phyloP scores from a whole-genome alignment of 2,113 vertebrate genomes.

The Oreochromis spilurus region DNA sequence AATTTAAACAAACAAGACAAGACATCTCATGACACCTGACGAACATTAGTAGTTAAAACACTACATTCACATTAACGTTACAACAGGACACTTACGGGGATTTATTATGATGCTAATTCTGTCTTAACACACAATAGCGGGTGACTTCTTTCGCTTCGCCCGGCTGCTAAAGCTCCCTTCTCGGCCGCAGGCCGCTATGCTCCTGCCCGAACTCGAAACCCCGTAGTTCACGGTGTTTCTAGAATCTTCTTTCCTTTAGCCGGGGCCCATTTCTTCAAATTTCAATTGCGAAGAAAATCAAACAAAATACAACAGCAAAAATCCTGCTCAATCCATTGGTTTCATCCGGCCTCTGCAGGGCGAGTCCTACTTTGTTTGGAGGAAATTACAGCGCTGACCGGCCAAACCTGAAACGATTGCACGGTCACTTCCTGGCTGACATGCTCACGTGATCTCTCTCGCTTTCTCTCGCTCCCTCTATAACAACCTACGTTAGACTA shows the following conservation, averaged over 20 bases:
- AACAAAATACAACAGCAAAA: not conserved
- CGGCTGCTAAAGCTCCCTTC: slow-evolving; percentile 48
- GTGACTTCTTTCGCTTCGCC: slow-evolving; percentile 18
- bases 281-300: not conserved
- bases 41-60: not conserved
- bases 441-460: slow-evolving; percentile 36
- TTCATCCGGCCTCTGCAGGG: slow-evolving; percentile 13
- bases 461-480: not conserved
- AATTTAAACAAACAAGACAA: not conserved
- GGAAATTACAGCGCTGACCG: slow-evolving; percentile 47
- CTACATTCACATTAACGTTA: too few relatives aligned
- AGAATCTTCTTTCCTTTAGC: slow-evolving; percentile 60
- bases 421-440: slow-evolving; percentile 49
- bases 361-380: slow-evolving; percentile 43
- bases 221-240: slow-evolving; percentile 50
- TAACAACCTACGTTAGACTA: not conserved
- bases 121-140: slow-evolving; percentile 35
- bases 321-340: not conserved
- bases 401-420: slow-evolving; percentile 4
- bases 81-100: slow-evolving; percentile 19
- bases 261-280: slow-evolving; percentile 62
- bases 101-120: not conserved
- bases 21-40: not conserved
- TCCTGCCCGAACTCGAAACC: slow-evolving; percentile 23
- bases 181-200: slow-evolving; percentile 54